Percentiles rank a stretch among this genome's conserved stretches.
Evolutionary conservation across 2,888 invertebrate genomes (phyloP).

Genomic region (Parnassius glacialis): DNA sequence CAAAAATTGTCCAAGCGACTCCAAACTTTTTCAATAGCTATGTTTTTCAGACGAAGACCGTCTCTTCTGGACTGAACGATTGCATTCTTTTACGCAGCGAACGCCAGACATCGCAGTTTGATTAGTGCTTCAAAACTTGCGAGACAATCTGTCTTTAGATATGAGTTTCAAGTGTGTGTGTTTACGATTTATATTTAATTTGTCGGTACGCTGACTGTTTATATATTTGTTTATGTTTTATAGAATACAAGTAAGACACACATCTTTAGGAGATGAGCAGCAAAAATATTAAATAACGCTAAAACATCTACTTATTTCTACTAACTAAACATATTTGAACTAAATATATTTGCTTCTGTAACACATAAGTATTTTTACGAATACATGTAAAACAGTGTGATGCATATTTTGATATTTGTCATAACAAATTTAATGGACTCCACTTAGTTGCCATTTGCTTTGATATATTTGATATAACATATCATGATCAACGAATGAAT

Average conservation of each 20-base stretch:
- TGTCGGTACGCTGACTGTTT: neutral
- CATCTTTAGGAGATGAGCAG: no score
- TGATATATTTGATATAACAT: conserved; percentile 21
- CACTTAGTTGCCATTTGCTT: conserved; percentile 13
- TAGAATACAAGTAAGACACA: no score
- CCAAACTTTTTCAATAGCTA: conserved; percentile 59
- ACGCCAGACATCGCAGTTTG: conserved; percentile 29
- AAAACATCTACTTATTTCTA: no score
- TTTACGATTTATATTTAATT: conserved; percentile 16
- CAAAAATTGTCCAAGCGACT: conserved; percentile 36
- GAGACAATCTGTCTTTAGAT: conserved; percentile 34
- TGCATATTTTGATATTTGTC: conserved; percentile 12
- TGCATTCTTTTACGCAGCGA: conserved; percentile 38
- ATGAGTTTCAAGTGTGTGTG: neutral
- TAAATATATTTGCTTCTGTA: no score
- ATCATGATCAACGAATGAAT: neutral
- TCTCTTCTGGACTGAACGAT: conserved; percentile 33
- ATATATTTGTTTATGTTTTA: neutral
- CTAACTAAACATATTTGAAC: no score
- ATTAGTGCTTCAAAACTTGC: conserved; percentile 36
- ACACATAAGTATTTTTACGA: neutral
- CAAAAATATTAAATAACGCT: no score
- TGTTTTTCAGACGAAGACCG: conserved; percentile 48
- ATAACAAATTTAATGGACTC: conserved; percentile 21
- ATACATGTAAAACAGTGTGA: neutral